A percentile compares a stretch with the other conserved stretches of the same genome.
Evolutionary conservation across 2,888 invertebrate genomes (phyloP).

Genomic region (Pecten maximus): DNA sequence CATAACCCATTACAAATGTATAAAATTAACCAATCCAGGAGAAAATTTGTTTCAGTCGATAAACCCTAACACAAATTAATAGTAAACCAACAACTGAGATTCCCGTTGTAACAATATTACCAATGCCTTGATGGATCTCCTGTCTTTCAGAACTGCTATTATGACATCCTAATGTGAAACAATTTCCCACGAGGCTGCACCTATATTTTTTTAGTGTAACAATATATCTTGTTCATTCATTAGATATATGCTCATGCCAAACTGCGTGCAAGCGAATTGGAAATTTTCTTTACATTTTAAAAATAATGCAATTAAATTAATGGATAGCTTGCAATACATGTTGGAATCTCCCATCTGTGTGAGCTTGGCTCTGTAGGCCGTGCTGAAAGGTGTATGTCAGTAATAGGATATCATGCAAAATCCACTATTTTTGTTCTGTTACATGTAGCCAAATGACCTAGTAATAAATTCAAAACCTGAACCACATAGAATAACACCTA

Average conservation of each 20-base stretch:
- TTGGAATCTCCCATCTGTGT: neutral
- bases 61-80: neutral
- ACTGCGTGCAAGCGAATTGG: neutral
- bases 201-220: neutral
- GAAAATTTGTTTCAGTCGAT: neutral
- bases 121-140: neutral
- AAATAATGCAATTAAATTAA: slow-evolving; percentile 25
- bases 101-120: neutral
- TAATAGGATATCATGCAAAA: neutral
- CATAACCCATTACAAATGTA: neutral
- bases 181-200: neutral
- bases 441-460: too few relatives aligned
- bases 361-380: neutral
- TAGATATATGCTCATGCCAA: neutral
- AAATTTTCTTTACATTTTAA: slow-evolving; percentile 30
- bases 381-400: neutral
- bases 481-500: too few relatives aligned
- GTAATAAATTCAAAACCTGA: too few relatives aligned
- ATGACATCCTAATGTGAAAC: neutral
- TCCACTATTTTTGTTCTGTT: neutral
- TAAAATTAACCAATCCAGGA: neutral
- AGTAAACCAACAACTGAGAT: neutral
- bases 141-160: neutral
- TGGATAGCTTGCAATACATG: neutral
- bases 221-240: slow-evolving; percentile 14